Conservation (phyloP, 2,888 invertebrate genomes). For the Tipula vernalis region DNA sequence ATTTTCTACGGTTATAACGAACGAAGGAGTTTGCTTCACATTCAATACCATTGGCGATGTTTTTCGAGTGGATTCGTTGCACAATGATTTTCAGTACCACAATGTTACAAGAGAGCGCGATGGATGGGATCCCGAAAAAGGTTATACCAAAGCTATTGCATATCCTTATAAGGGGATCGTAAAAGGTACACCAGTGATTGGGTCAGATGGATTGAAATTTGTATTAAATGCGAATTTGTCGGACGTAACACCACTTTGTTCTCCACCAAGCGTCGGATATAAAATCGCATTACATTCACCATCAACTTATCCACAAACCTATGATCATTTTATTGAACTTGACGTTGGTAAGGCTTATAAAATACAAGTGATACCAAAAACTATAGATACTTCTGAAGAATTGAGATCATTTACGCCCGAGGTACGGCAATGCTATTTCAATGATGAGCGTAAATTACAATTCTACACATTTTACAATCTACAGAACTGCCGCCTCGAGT, state of each 20-base stretch:
- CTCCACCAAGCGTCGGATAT: neutral
- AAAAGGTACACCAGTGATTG: neutral
- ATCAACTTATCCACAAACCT: neutral
- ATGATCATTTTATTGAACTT: neutral
- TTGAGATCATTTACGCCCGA: neutral
- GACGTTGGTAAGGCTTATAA: neutral
- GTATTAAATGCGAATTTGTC: neutral
- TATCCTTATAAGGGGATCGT: neutral
- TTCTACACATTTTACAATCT: neutral
- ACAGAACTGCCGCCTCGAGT: neutral
- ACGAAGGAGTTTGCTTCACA: neutral
- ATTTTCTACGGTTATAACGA: neutral
- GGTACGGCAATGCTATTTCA: neutral
- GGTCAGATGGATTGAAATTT: too few species aligned
- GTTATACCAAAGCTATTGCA: neutral
- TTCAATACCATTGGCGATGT: neutral
- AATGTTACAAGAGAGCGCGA: constrained; percentile 21
- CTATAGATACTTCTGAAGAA: neutral
- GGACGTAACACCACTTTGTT: neutral
- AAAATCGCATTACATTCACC: neutral
- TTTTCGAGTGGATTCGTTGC: neutral
- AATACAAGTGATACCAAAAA: neutral
- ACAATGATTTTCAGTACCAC: constrained; percentile 26
- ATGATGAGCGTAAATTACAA: neutral
- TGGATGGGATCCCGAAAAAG: constrained; percentile 19